phyloP scores from a whole-genome alignment of 2,888 invertebrate species.

The Orgyia antiqua region DNA sequence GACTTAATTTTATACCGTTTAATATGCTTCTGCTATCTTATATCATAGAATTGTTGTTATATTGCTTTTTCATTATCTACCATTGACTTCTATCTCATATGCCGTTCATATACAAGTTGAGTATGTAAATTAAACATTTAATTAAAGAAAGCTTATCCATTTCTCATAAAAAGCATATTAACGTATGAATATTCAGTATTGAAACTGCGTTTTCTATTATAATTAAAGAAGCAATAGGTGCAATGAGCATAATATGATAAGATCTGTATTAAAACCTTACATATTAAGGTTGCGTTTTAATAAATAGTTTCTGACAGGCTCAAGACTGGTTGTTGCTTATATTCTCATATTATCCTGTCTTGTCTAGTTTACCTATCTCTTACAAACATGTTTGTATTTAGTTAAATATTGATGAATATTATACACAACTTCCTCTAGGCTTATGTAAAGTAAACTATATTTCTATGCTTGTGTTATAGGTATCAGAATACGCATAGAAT shows the following conservation, averaged over 20 bases:
- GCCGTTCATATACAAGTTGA: conserved; percentile 3
- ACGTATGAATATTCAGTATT: conserved; percentile 13
- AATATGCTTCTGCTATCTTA: background rate
- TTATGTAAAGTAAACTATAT: no score
- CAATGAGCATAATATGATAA: conserved; percentile 30
- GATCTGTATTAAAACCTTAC: conserved; percentile 42
- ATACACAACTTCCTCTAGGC: no score
- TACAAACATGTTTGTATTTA: no score
- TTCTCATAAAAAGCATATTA: conserved; percentile 5
- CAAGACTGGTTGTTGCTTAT: no score
- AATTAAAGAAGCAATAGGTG: conserved; percentile 32
- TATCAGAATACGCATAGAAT: no score
- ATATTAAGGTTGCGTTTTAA: conserved; percentile 22
- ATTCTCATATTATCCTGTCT: no score
- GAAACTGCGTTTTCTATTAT: conserved; percentile 30
- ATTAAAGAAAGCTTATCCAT: conserved; percentile 9
- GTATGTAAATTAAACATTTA: conserved; percentile 4
- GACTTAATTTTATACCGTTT: conserved; percentile 1
- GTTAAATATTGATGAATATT: no score
- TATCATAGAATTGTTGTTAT: conserved; percentile 2
- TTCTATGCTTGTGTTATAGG: no score
- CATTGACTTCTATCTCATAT: background rate
- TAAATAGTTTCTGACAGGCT: no score
- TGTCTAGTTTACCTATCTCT: no score
- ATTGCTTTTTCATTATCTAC: background rate